These are phyloP conservation scores for Cnemophilus loriae DNA, from an alignment of 2,113 vertebrate genomes.

Conservation along the genomic window DNA sequence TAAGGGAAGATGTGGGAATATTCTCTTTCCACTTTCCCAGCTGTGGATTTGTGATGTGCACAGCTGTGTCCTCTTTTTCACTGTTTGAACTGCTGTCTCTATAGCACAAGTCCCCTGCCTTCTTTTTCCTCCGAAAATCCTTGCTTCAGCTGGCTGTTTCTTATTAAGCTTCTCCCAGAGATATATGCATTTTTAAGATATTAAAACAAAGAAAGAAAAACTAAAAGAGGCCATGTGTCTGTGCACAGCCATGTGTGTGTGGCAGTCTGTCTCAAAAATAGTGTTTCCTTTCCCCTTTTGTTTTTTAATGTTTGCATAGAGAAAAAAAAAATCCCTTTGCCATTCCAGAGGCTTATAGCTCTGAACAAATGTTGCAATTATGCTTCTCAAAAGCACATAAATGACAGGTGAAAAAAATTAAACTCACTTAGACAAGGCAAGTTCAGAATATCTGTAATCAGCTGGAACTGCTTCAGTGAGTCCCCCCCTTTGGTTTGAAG, in stretches of 20 bases:
- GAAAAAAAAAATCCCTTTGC: background rate
- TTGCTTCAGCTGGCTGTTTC: conserved; percentile 12
- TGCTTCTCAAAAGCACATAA: conserved; percentile 44
- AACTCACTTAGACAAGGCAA: conserved; percentile 48
- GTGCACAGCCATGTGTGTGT: background rate
- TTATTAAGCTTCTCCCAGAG: conserved; percentile 24
- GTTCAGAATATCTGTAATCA: conserved; percentile 49
- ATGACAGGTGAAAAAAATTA: conserved; percentile 54
- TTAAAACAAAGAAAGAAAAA: conserved; percentile 6
- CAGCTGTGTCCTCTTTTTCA: conserved; percentile 40
- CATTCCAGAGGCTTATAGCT: conserved; percentile 41
- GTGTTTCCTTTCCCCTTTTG: background rate
- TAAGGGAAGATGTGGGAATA: conserved; percentile 29
- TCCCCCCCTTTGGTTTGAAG: background rate
- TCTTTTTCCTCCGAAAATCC: conserved; percentile 11
- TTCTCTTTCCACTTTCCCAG: conserved; percentile 8
- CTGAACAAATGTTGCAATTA: conserved; percentile 63
- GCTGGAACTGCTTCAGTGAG: conserved; percentile 40
- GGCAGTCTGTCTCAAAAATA: background rate
- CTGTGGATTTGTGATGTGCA: conserved; percentile 47
- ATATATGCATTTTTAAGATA: conserved; percentile 27
- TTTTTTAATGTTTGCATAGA: conserved; percentile 34
- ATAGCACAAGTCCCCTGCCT: background rate
- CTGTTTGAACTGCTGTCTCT: conserved; percentile 22
- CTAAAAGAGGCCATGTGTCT: background rate